phyloP scores from a whole-genome alignment of 2,113 vertebrate genomes.

The Atrichornis clamosus region DNA sequence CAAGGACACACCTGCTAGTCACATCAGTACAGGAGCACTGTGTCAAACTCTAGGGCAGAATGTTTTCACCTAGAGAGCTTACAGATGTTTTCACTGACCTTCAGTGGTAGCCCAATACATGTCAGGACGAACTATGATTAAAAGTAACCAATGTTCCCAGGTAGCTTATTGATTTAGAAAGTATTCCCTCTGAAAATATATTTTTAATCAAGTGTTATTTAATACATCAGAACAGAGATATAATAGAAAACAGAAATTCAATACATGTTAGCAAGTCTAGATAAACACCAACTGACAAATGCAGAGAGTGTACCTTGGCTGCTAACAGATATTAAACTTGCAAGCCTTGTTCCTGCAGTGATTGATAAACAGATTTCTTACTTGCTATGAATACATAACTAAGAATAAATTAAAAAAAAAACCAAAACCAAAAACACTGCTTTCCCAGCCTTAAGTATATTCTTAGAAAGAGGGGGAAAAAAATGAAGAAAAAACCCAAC shows the following conservation, averaged over 20 bases:
- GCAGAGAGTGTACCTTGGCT: neutral
- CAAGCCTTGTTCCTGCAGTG: neutral
- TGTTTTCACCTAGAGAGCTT: neutral
- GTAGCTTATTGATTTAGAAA: neutral
- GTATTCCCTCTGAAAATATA: neutral
- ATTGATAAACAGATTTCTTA: neutral
- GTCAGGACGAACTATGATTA: neutral
- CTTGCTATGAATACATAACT: neutral
- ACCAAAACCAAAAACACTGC: accelerated
- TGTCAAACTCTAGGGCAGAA: neutral
- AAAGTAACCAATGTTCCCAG: neutral
- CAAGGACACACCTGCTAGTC: neutral
- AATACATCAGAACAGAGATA: neutral
- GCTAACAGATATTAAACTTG: neutral
- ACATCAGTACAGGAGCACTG: neutral
- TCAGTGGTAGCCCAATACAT: neutral
- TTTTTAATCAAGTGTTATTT: neutral
- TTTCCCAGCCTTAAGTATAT: neutral
- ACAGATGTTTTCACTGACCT: neutral
- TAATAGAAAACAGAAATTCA: neutral
- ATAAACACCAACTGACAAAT: neutral
- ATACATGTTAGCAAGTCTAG: neutral
- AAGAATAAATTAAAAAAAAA: neutral
- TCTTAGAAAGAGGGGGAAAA: neutral
- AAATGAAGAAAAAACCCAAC: neutral